A percentile compares a stretch with the other conserved stretches of the same genome.
Evolutionary conservation across 2,888 invertebrate species (phyloP).

Genomic region (Dexiosoma caninum): DNA sequence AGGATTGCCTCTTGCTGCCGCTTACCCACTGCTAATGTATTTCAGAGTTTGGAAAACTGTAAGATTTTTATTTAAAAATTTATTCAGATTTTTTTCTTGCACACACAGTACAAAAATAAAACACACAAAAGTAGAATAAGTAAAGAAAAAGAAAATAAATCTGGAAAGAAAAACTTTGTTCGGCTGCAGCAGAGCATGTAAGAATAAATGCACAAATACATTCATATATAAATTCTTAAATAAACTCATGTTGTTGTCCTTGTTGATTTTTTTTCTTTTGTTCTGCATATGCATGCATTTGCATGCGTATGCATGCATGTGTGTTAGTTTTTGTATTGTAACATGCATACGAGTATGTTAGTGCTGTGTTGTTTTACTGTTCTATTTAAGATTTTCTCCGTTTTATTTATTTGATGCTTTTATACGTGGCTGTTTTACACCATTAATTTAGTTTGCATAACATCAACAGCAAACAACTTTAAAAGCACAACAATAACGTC

Average conservation of each 20-base stretch:
- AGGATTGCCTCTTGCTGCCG: not conserved
- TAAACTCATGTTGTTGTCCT: not conserved
- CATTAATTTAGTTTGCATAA: constrained; percentile 59
- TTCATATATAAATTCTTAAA: constrained; percentile 5
- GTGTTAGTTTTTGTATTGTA: not conserved
- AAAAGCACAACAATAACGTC: constrained; percentile 34
- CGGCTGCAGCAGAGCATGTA: constrained; percentile 33
- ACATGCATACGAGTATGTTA: too few species aligned
- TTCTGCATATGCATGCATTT: not conserved
- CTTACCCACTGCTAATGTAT: not conserved
- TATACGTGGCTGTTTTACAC: constrained; percentile 43
- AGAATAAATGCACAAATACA: constrained; percentile 21
- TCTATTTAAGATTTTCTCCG: not conserved
- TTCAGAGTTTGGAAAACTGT: constrained; percentile 6
- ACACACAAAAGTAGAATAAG: not conserved
- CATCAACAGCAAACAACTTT: constrained; percentile 22
- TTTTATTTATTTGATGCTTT: not conserved
- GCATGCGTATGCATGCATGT: too few species aligned
- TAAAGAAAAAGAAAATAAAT: constrained; percentile 9
- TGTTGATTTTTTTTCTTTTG: not conserved
- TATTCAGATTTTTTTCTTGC: not conserved
- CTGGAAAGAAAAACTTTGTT: not conserved
- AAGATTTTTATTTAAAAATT: not conserved
- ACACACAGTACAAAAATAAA: not conserved
- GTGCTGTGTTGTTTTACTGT: too few species aligned